A percentile compares a stretch with the other conserved stretches of the same genome.
Conservation (phyloP, 2,888 invertebrate species). For the Automeris io region DNA sequence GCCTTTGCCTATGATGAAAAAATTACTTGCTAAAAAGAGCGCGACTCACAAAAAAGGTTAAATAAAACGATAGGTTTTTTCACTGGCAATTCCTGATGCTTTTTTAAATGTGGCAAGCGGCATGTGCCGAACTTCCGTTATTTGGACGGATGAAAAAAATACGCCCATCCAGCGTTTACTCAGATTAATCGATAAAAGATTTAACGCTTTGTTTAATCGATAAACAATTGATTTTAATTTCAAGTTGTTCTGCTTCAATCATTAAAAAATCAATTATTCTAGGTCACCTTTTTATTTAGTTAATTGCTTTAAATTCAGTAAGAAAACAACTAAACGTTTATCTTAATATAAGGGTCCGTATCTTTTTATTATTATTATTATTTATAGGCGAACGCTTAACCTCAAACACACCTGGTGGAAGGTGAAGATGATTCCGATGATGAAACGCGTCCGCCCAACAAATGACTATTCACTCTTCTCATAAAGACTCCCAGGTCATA, state of each 20-base stretch:
- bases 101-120: constrained; percentile 34
- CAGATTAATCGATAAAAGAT: constrained; percentile 5
- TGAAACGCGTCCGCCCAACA: too few relatives aligned
- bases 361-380: too few relatives aligned
- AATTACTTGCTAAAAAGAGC: constrained; percentile 59
- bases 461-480: too few relatives aligned
- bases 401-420: too few relatives aligned
- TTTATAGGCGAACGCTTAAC: too few relatives aligned
- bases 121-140: constrained; percentile 65
- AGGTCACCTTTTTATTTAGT: too few relatives aligned
- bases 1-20: constrained; percentile 46
- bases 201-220: constrained; percentile 3
- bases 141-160: constrained; percentile 12
- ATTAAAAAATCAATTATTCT: background rate
- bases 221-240: constrained; percentile 3
- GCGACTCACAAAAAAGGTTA: constrained; percentile 32
- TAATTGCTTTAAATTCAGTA: too few relatives aligned
- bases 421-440: too few relatives aligned
- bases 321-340: too few relatives aligned
- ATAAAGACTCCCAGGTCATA: too few relatives aligned
- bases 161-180: constrained; percentile 3
- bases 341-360: too few relatives aligned
- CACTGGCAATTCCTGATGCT: constrained; percentile 35
- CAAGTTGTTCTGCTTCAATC: background rate
- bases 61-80: constrained; percentile 46